phyloP scores from a whole-genome alignment of 2,888 invertebrate species.

The Lasioglossum zephyrum region DNA sequence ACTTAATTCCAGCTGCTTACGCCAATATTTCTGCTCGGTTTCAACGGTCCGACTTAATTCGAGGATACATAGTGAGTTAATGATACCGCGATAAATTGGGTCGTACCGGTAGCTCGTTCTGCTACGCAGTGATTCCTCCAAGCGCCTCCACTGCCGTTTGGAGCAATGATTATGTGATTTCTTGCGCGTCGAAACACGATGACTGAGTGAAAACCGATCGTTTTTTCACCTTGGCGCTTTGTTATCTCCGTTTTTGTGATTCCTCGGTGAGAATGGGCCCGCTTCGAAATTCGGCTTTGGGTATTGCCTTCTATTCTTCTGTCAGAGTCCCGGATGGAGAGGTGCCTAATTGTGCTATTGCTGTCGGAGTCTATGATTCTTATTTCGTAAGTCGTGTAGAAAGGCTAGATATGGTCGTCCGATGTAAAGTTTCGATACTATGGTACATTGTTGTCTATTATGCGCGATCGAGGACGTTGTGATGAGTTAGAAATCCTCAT shows the following conservation, averaged over 20 bases:
- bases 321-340: neutral
- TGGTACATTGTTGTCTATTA: neutral
- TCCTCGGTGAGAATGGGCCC: neutral
- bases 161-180: conserved; percentile 20
- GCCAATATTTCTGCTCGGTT: conserved; percentile 2
- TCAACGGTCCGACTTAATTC: neutral
- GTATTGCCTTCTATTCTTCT: conserved; percentile 15
- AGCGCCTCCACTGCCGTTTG: conserved; percentile 6
- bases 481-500: neutral
- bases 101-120: conserved; percentile 14
- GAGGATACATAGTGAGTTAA: conserved; percentile 29
- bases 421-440: neutral
- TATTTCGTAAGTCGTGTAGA: neutral
- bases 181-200: conserved; percentile 2
- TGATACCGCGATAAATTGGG: conserved; percentile 38
- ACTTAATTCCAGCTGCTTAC: conserved; percentile 39
- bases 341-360: conserved; percentile 7
- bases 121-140: conserved; percentile 4
- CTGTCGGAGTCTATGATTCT: conserved; percentile 7
- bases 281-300: neutral
- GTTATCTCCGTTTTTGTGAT: neutral
- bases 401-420: neutral
- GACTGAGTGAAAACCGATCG: neutral
- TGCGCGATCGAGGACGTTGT: neutral
- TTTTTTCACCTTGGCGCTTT: neutral